Base-by-base conservation (phyloP, 2,113 vertebrate genomes). In the Nesoenas mayeri region DNA sequence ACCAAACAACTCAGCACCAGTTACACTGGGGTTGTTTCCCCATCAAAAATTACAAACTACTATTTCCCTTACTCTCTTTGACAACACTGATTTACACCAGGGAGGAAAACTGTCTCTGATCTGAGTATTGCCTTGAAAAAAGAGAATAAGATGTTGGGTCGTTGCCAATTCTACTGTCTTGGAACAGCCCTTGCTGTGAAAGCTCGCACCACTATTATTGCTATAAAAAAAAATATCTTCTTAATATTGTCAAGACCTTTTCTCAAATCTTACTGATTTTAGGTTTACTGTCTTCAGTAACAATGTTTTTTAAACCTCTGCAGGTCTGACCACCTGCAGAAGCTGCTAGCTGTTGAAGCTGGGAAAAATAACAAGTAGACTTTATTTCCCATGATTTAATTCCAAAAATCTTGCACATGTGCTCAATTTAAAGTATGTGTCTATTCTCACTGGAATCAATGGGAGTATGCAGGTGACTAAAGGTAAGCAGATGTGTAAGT, bases 401-500 rank as follows among this genome's bases (percentile, higher is more conserved):
- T 80, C 71, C 34, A 51, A 38, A 82, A 85, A 48, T 34, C 64
- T 90, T 70, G 69, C 93, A 94, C 56, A 12, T 95, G 79, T 86
- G 71, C 56, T 70, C 78, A 74, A 95, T 94, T 90, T 70, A 78
- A 80, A 88, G 42, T 93, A 86, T 0, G 32, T 78, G 56, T 83
- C 79, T 60, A 79, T 62, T 73, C 88, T 60, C 82, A 1, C 32
- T 16, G 88, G 92, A 86, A 40, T 75, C 56, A 40, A 15, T 19
- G 79, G 95, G 75, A 67, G 79, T 36, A 44, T 0, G 0, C 64
- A 88, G 75, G 86, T 44, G 85, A 93, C 89, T 96, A 93, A 96
- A 97, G 91, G 91, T 96, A 95, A 96, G 89, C 93, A 97, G 93
- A 91, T 96, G 94, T 97, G 85, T 12, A 62, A 88, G 51, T 25